phyloP scores from a whole-genome alignment of 2,113 vertebrate genomes.

The Gasterosteus aculeatus region DNA sequence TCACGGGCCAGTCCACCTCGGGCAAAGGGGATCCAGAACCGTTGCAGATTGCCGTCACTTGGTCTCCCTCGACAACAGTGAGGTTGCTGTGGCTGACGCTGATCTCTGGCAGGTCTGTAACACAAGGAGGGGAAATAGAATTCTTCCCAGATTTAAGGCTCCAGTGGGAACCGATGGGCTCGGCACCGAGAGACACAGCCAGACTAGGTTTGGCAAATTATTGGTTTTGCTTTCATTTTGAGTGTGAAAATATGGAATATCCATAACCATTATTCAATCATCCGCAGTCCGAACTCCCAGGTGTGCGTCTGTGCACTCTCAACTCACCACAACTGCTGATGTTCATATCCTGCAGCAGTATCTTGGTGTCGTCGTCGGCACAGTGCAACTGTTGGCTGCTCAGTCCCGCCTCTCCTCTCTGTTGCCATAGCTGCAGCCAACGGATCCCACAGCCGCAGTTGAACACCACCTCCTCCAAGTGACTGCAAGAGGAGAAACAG shows the following conservation, averaged over 20 bases:
- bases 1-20: constrained; percentile 93
- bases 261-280: background rate
- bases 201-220: background rate
- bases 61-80: constrained; percentile 90
- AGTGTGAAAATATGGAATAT: background rate
- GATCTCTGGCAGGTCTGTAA: constrained; percentile 91
- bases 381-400: constrained; percentile 89
- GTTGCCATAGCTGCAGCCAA: constrained; percentile 98
- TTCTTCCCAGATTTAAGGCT: background rate
- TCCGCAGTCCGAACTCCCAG: background rate
- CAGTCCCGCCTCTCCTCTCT: constrained; percentile 88
- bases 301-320: background rate
- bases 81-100: constrained; percentile 92
- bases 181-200: background rate
- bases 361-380: constrained; percentile 73
- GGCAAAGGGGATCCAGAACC: constrained; percentile 91
- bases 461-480: constrained; percentile 90
- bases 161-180: background rate
- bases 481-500: constrained; percentile 72
- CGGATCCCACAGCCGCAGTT: constrained; percentile 94
- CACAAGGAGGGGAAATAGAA: background rate
- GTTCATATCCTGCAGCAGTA: constrained; percentile 90
- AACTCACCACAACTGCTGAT: constrained; percentile 92
- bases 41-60: constrained; percentile 88
- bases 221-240: background rate